Evolutionary conservation across 30 jellyfish, hydroid and myxozoan genomes (phyloP).

Genomic region (Pseudorhiza aurosa): DNA sequence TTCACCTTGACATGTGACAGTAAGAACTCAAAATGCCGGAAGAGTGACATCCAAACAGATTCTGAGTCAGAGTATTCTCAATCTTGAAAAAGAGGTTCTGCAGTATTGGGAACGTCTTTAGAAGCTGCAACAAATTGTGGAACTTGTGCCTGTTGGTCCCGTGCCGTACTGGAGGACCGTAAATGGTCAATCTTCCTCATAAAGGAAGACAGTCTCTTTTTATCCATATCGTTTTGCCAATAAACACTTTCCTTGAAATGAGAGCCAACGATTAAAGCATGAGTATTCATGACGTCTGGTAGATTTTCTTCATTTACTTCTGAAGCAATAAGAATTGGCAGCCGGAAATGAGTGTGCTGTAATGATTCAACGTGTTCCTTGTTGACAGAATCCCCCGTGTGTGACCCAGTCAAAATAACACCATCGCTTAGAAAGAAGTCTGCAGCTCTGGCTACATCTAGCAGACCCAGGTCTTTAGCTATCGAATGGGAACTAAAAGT

Average conservation of each 20-base stretch:
- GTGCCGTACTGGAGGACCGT: no score
- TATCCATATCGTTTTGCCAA: conserved; percentile 68
- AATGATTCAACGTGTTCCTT: conserved; percentile 13
- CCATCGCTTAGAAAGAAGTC: conserved; percentile 87
- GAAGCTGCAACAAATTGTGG: no score
- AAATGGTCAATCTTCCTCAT: neutral
- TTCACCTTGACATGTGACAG: no score
- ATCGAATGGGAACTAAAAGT: conserved; percentile 77
- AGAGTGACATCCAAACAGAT: no score
- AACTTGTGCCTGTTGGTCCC: no score
- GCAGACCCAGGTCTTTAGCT: conserved; percentile 56
- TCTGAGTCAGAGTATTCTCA: no score
- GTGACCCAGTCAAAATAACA: conserved; percentile 72
- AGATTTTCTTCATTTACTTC: conserved; percentile 64
- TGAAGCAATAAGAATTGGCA: conserved; percentile 79
- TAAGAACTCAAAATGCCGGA: no score
- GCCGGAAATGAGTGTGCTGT: neutral
- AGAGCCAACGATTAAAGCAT: conserved; percentile 82
- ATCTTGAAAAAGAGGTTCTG: no score
- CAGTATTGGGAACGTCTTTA: no score
- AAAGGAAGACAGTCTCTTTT: conserved; percentile 3
- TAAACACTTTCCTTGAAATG: conserved; percentile 70
- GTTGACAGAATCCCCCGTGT: conserved; percentile 77
- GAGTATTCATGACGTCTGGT: conserved; percentile 32
- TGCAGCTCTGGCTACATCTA: conserved; percentile 76